Conservation (phyloP, 2,888 invertebrate genomes). For the Campoplex capitator region DNA sequence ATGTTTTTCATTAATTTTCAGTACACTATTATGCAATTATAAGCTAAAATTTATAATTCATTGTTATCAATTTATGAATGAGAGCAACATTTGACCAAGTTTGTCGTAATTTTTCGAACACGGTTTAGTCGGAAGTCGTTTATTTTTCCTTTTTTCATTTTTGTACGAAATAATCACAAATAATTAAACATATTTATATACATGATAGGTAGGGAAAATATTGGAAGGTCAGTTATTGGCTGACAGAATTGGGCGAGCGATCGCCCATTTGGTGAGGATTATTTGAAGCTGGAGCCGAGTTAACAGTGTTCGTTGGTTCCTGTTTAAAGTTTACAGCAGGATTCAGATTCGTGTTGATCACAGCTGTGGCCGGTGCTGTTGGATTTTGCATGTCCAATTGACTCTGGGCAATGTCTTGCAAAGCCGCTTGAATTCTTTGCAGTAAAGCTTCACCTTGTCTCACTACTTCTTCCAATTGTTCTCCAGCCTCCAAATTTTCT, state of each 20-base stretch:
- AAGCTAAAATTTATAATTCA: background rate
- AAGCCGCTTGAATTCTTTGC: conserved; percentile 94
- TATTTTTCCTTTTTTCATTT: conserved; percentile 40
- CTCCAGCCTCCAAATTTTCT: conserved; percentile 97
- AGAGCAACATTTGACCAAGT: background rate
- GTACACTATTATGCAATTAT: no score
- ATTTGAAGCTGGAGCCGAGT: conserved; percentile 74
- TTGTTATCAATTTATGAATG: background rate
- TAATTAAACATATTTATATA: conserved; percentile 43
- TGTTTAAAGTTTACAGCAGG: conserved; percentile 76
- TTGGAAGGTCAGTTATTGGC: conserved; percentile 70
- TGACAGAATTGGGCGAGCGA: conserved; percentile 78
- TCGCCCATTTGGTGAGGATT: conserved; percentile 78
- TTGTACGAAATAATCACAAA: conserved; percentile 58
- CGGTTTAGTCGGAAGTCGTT: conserved; percentile 2
- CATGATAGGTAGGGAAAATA: conserved; percentile 30
- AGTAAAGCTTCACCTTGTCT: conserved; percentile 94
- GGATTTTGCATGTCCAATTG: conserved; percentile 95
- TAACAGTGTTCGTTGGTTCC: conserved; percentile 75
- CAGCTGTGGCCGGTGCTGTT: conserved; percentile 85
- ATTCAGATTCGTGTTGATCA: conserved; percentile 79
- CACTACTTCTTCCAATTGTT: conserved; percentile 93
- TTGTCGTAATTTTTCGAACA: background rate
- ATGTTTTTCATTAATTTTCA: no score
- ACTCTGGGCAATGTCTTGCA: conserved; percentile 96